These are phyloP conservation scores for Microcebus jonahi DNA, from an alignment of 2,113 vertebrate genomes.

Conservation along the genomic window DNA sequence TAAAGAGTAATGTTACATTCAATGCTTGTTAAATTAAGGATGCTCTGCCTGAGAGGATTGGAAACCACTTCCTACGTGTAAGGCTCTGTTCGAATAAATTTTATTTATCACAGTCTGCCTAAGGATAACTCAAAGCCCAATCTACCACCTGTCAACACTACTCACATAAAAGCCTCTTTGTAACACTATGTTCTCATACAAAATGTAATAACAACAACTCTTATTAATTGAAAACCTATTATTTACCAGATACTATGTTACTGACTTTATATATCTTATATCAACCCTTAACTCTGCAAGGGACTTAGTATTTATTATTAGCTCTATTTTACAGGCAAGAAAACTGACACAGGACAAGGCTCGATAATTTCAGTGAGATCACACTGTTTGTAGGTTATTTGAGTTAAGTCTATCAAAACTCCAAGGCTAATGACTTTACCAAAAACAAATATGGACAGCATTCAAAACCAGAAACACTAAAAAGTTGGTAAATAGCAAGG, in stretches of 20 bases:
- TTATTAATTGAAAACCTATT: not conserved
- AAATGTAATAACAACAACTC: not conserved
- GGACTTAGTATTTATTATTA: not conserved
- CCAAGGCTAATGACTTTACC: not conserved
- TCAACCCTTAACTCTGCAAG: not conserved
- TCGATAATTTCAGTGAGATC: not conserved
- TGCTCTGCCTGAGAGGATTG: not conserved
- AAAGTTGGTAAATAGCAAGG: not conserved
- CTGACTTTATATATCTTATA: not conserved
- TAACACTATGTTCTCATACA: not conserved
- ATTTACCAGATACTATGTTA: not conserved
- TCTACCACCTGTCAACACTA: not conserved
- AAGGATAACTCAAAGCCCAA: not conserved
- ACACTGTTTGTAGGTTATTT: not conserved
- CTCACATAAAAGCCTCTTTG: not conserved
- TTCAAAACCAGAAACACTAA: not conserved
- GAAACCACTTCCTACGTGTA: not conserved
- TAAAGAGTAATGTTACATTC: not conserved
- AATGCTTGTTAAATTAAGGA: not conserved
- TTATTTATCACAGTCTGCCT: not conserved
- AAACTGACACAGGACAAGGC: not conserved
- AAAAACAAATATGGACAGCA: not conserved
- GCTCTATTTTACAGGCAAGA: not conserved
- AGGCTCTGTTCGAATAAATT: not conserved
- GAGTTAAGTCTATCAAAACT: not conserved